These are phyloP conservation scores for Procavia capensis DNA, from an alignment of 2,113 vertebrate genomes.

Conservation along the genomic window DNA sequence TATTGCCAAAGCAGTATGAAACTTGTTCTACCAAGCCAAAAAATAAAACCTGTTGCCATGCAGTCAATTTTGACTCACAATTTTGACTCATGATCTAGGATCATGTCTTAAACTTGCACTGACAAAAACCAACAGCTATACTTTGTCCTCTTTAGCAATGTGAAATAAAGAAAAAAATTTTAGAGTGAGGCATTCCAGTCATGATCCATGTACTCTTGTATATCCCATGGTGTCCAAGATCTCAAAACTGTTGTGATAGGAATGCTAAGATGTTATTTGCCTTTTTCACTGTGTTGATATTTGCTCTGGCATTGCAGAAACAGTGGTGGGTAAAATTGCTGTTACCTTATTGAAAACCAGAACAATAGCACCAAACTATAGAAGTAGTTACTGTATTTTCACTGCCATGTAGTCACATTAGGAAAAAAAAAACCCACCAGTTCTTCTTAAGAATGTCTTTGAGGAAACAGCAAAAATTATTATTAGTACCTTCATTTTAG, in stretches of 20 bases:
- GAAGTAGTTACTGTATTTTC: neutral
- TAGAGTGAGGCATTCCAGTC: neutral
- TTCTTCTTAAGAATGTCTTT: neutral
- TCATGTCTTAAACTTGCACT: neutral
- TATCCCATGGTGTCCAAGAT: neutral
- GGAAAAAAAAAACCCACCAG: neutral
- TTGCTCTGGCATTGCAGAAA: neutral
- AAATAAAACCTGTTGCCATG: too few relatives aligned
- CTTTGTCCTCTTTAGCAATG: neutral
- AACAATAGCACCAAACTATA: neutral
- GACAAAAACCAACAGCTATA: neutral
- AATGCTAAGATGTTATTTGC: neutral
- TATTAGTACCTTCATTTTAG: neutral
- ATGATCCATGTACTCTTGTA: neutral
- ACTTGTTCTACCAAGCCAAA: too few relatives aligned
- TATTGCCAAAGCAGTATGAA: too few relatives aligned
- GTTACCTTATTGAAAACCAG: neutral
- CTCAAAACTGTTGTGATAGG: neutral
- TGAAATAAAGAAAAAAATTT: neutral
- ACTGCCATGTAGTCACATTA: neutral
- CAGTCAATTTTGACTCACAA: too few relatives aligned
- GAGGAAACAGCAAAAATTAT: neutral
- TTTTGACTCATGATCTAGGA: neutral
- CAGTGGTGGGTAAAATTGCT: neutral
- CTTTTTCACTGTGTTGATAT: neutral